These are phyloP conservation scores for Coleophora flavipennella DNA, from an alignment of 2,888 invertebrate species.

Conservation along the genomic window DNA sequence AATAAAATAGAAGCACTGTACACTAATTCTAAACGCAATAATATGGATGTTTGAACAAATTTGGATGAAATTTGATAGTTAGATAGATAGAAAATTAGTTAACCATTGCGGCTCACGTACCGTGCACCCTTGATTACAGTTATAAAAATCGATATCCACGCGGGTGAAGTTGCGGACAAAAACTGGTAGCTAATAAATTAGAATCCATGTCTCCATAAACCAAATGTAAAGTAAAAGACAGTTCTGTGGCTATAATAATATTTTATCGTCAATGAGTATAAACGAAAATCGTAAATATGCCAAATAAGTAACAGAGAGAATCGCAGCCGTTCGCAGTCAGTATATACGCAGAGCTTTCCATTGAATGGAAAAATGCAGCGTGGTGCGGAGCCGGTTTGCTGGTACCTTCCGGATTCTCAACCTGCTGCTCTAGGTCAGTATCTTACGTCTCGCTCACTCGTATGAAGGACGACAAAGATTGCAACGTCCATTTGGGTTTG, in stretches of 20 bases:
- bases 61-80: too few species aligned
- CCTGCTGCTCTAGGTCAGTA: conserved; percentile 68
- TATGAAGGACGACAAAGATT: conserved; percentile 38
- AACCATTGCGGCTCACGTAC: too few species aligned
- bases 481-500: conserved; percentile 63
- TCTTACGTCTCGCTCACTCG: conserved; percentile 45
- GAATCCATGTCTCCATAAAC: too few species aligned
- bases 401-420: conserved; percentile 70
- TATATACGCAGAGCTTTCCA: conserved; percentile 61
- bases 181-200: too few species aligned
- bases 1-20: too few species aligned
- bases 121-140: too few species aligned
- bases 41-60: too few species aligned
- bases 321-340: conserved; percentile 35
- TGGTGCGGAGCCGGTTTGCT: conserved; percentile 60
- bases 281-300: conserved; percentile 18
- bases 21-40: too few species aligned
- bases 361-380: conserved; percentile 69
- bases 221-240: too few species aligned
- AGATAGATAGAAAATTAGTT: too few species aligned
- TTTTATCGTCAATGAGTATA: neutral
- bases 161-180: too few species aligned
- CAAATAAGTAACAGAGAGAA: conserved; percentile 31
- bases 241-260: neutral
- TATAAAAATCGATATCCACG: too few species aligned